Base-by-base conservation (phyloP, 2,888 invertebrate genomes). In the Drosophila robusta region DNA sequence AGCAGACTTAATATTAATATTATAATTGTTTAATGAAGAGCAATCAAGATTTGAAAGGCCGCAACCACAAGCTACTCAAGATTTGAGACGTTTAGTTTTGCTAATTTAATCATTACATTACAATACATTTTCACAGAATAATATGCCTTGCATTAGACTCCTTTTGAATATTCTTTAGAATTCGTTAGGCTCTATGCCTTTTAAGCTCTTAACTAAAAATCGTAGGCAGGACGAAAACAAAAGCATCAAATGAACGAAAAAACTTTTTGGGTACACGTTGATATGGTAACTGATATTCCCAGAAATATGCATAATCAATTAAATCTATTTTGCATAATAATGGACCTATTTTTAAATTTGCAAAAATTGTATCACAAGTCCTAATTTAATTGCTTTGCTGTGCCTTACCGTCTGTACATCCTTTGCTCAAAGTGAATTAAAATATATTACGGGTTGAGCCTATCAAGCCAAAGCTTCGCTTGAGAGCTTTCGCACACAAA, bases 401-500 rank as follows among this genome's bases (percentile, higher is more conserved):
- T 2, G 36, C 16, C 11, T 26, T 29, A 11, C 24, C n/a, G 38
- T 41, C n/a, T 22, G 16, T 12, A 22, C 36, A 36, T 26, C 55
- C 39, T 41, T 4, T 26, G 49, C 32, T 9, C 46, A 7, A 66
- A 26, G 29, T 12, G 32, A 68, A 38, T 34, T 38, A n/a, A 24
- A 47, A 22, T 50, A 39, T 34, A 38, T 47, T 12, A 29, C n/a
- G 9, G 5, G n/a, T 26, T 49, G 29, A 52, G 58, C 56, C 41
- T 42, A 51, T 26, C 7, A 14, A 44, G 24, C 24, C 26, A 56
- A 61, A 71, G 75, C 71, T 71, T 51, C 41, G 3, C 8, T 7
- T 2, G 8, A 38, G 39, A 78, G 74, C 78, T 74, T 77, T 73
- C 24, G 6, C 38, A 7, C 29, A 11, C 46, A 44, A 72, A 51